Base-by-base conservation (phyloP, 2,113 vertebrate species). In the Dermatemys mawii region DNA sequence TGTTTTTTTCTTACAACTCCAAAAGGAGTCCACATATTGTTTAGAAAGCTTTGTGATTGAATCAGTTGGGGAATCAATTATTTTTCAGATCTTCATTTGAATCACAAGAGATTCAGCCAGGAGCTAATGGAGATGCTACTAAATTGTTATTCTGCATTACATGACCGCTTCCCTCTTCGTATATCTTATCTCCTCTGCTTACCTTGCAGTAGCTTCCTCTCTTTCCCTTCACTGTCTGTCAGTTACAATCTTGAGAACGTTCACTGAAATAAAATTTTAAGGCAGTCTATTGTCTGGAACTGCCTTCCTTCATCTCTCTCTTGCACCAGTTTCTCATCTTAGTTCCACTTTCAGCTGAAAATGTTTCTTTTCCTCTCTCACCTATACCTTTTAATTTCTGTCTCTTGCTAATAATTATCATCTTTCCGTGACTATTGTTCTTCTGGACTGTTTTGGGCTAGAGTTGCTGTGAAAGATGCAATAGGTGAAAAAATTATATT, bases 401-500 rank as follows among this genome's bases (percentile, higher is more conserved):
- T 22, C 35, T 22, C 63, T 38, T 70, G 63, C n/a, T 93, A 87
- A 79, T 95, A 94, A 96, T 93, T 94, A 95, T 75, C 82, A 60
- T 17, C 85, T 81, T 90, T 91, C 79, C 86, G 13, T 73, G 83
- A 51, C 41, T 48, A 38, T 29, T 49, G 14, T 63, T 70, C 22
- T 21, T 70, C 17, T 21, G 11, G 17, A 19, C 22, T 70, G n/a
- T 22, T 70, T 38, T 70, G n/a, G 63, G 38, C 35, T 70, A 70
- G 63, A 22, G 8, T 92, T 83, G 82, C 95, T 90, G 48, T 70
- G 12, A 17, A 83, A 84, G 55, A 83, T 87, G 86, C 55, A 92
- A 81, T 82, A 63, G 83, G 63, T 91, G 90, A 83, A 86, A 84
- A 89, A 84, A 57, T 94, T 57, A 41, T 86, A 84, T 50, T 44